These are phyloP conservation scores for Gyrodactylus salaris DNA, from an alignment of 1,140 invertebrate genomes.

Conservation along the genomic window DNA sequence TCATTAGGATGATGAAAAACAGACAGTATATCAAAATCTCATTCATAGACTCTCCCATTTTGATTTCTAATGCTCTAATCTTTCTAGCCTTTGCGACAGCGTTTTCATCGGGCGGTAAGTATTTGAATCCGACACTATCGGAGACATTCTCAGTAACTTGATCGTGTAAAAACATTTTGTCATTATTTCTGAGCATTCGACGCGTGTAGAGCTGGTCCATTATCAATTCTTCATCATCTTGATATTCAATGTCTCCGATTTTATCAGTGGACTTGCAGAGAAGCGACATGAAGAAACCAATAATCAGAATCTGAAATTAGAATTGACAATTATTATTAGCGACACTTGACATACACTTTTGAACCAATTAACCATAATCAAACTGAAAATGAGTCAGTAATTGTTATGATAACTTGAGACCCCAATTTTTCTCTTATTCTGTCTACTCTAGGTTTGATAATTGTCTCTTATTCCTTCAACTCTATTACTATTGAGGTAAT, in stretches of 20 bases:
- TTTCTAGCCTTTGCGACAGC: constrained; percentile 17
- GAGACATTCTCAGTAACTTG: not conserved
- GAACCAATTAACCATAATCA: too few species aligned
- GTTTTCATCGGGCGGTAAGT: constrained; percentile 15
- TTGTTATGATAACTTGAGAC: too few species aligned
- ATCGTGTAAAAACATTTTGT: not conserved
- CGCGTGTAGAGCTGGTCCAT: not conserved
- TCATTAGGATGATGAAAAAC: constrained; percentile 22
- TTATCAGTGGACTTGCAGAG: not conserved
- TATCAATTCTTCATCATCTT: not conserved
- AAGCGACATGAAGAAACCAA: not conserved
- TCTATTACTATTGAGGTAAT: too few species aligned
- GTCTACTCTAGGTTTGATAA: too few species aligned
- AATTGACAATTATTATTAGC: not conserved
- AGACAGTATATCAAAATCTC: constrained; percentile 21
- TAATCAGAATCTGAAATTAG: not conserved
- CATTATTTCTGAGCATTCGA: constrained; percentile 8
- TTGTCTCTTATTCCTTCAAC: too few species aligned
- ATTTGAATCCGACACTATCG: not conserved
- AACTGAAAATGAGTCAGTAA: too few species aligned
- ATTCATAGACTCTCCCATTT: constrained; percentile 21
- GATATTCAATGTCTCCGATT: not conserved
- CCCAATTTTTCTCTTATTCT: too few species aligned
- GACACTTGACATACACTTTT: not conserved
- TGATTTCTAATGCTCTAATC: constrained; percentile 19